Conservation (phyloP, 2,888 invertebrate genomes). For the Megalurothrips usitatus region DNA sequence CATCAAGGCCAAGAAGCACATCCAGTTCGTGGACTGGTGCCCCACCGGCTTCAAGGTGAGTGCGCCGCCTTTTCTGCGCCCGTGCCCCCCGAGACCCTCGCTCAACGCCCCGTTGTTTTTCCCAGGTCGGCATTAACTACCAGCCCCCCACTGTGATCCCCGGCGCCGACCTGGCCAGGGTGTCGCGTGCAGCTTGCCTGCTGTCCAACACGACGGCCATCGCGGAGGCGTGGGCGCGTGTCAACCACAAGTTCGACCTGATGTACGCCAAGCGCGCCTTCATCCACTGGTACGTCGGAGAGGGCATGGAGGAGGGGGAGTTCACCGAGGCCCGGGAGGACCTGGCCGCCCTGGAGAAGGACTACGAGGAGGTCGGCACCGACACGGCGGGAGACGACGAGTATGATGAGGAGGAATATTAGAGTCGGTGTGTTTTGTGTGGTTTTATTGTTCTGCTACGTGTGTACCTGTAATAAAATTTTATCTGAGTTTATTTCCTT, state of each 20-base stretch:
- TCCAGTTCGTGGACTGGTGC: conserved; percentile 53
- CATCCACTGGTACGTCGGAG: conserved; percentile 68
- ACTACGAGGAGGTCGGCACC: conserved; percentile 83
- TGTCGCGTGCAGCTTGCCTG: conserved; percentile 62
- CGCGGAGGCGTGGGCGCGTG: conserved; percentile 56
- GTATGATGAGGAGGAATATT: conserved; percentile 76
- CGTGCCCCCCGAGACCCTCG: too few species aligned
- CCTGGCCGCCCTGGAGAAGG: conserved; percentile 74
- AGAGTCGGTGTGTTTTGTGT: background rate
- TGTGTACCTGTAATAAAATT: too few species aligned
- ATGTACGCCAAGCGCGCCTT: conserved; percentile 59
- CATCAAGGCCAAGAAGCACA: conserved; percentile 56
- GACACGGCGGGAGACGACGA: conserved; percentile 78
- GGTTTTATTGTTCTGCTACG: too few species aligned
- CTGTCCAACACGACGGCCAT: conserved; percentile 71
- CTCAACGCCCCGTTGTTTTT: too few species aligned
- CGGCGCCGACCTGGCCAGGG: conserved; percentile 49
- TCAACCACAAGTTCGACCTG: conserved; percentile 58
- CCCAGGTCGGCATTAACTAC: conserved; percentile 60
- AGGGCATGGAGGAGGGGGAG: conserved; percentile 80
- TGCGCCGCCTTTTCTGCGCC: background rate
- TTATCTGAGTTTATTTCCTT: too few species aligned
- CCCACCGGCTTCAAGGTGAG: conserved; percentile 45
- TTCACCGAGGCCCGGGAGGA: conserved; percentile 52
- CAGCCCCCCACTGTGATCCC: conserved; percentile 67